Base-by-base conservation (phyloP, 1,140 invertebrate species). In the Triops longicaudatus region DNA sequence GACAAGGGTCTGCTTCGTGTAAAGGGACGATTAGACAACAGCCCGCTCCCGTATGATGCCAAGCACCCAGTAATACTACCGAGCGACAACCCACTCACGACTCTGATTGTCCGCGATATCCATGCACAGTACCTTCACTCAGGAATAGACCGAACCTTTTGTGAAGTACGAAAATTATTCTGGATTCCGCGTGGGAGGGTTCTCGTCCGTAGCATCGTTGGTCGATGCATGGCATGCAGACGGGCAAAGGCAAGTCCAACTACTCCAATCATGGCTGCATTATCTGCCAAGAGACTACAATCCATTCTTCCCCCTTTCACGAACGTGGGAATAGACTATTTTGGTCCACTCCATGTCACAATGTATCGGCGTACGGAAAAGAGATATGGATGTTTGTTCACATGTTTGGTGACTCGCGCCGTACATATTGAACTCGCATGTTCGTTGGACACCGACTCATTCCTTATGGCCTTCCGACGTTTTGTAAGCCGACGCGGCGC, bases 341-440 rank as follows among this genome's bases (percentile, higher is more conserved):
- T 79, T 72, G 81, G 80, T 0, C 81, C 81, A 14, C 50, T 81
- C 1, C 17, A 78, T 12, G 77, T 81, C 0, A 77, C 43, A 17
- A 44, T 80, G 1, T 44, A 74, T 76, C 28, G 78, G 73, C 22
- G 75, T 26, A 74, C 44, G 28, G 78, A 77, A 50, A 79, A 78
- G 41, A 37, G 44, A 0, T 79, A 63, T 3, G 73, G 77, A 27
- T 26, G 22, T 11, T 14, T 81, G 28, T 81, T 82, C 26, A 81
- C 74, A 1, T 79, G 81, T 42, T 27, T 78, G 14, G 74, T 76
- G 1, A 80, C 77, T 17, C 44, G 80, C 31, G 81, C 82, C 1
- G 75, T 83, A 0, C 82, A 83, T 73, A 28, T 82, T 73, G 82
- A 83, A 77, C 42, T 80, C 11, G 78, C 79, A 0, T 76, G 75